These are phyloP conservation scores for Drosophila lowei DNA, from an alignment of 1,140 invertebrate genomes.

Conservation along the genomic window DNA sequence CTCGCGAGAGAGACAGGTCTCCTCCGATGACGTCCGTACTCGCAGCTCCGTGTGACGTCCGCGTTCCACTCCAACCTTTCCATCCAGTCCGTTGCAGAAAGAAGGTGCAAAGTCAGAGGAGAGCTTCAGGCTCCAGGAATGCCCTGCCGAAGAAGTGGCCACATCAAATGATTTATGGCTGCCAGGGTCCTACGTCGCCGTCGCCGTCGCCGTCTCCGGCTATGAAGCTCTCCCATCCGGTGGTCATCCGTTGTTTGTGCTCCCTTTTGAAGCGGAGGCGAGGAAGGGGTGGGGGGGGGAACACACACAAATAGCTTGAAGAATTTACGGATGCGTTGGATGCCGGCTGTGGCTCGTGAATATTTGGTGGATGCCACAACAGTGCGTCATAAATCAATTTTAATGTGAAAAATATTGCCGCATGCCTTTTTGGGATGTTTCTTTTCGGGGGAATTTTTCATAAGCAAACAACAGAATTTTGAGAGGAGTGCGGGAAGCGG, in stretches of 20 bases:
- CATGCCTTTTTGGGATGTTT: conserved; percentile 15
- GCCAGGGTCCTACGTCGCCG: neutral
- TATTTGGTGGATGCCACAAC: conserved; percentile 28
- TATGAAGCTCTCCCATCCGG: no score
- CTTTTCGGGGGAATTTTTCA: conserved; percentile 45
- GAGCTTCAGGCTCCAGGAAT: conserved; percentile 19
- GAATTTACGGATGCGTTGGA: conserved; percentile 52
- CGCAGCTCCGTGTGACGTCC: conserved; percentile 44
- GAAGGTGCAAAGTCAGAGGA: conserved; percentile 56
- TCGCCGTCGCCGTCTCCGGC: no score
- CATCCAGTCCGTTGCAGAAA: conserved; percentile 6
- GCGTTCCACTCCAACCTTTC: conserved; percentile 2
- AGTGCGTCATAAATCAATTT: conserved; percentile 78
- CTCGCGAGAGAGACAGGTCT: conserved; percentile 4
- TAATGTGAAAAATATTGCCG: conserved; percentile 76
- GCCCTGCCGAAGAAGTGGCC: conserved; percentile 29
- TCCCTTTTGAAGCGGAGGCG: conserved; percentile 45
- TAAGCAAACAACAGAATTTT: conserved; percentile 31
- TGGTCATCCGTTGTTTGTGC: conserved; percentile 42
- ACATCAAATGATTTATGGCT: conserved; percentile 54
- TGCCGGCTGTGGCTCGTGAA: conserved; percentile 14
- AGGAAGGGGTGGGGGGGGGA: conserved; percentile 22
- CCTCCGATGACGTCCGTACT: conserved; percentile 64
- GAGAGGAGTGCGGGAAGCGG: neutral
- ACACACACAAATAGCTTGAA: conserved; percentile 62